Evolutionary conservation across 1,140 invertebrate genomes (phyloP).

Genomic region (Melipona quadrifasciata): DNA sequence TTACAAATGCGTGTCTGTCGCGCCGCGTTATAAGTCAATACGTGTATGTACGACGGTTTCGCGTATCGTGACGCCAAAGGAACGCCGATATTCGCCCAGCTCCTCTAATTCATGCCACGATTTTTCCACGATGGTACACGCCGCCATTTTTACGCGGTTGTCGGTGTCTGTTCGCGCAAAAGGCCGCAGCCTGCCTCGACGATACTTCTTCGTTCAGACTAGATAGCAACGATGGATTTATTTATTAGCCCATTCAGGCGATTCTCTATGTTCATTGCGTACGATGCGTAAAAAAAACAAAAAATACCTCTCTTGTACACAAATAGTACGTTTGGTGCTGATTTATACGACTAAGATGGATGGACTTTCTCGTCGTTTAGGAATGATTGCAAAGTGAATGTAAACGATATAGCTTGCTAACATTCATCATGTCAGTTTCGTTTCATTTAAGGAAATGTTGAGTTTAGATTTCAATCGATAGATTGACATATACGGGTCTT

Average conservation of each 20-base stretch:
- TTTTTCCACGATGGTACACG: conserved; percentile 30
- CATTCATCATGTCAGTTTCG: not conserved
- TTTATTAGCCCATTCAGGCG: conserved; percentile 40
- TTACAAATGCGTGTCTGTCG: conserved; percentile 70
- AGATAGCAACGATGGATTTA: conserved; percentile 30
- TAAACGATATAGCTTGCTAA: not conserved
- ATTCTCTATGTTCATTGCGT: not conserved
- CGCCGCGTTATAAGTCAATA: conserved; percentile 72
- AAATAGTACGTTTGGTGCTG: not conserved
- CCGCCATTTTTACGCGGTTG: not conserved
- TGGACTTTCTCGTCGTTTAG: not conserved
- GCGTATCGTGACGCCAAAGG: conserved; percentile 40
- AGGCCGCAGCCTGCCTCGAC: not conserved
- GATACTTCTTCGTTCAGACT: not conserved
- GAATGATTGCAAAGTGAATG: not conserved
- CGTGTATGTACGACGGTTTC: conserved; percentile 31
- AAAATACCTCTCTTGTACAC: not conserved
- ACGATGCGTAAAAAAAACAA: conserved; percentile 19
- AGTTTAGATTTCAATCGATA: not conserved
- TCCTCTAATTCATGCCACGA: conserved; percentile 60
- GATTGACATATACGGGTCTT: too few relatives aligned
- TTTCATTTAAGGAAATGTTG: not conserved
- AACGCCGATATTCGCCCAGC: conserved; percentile 44
- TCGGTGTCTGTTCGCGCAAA: conserved; percentile 18
- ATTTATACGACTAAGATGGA: not conserved